These are phyloP conservation scores for Trochalopteron elliotii DNA, from an alignment of 2,113 vertebrate species.

Conservation along the genomic window DNA sequence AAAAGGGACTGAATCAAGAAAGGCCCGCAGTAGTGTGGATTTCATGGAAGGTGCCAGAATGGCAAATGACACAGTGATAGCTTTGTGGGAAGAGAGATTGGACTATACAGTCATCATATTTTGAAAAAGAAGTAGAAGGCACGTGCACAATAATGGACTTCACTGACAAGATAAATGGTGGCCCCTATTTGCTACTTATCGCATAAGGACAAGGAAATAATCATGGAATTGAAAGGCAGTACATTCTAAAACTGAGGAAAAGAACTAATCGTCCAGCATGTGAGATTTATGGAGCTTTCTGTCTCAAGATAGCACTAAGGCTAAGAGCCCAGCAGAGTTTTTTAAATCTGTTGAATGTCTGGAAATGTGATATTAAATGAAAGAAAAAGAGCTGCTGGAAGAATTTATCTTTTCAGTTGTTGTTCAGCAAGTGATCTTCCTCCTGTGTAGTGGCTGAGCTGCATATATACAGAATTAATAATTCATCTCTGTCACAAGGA, in stretches of 20 bases:
- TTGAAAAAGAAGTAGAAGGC: not conserved
- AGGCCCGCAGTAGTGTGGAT: not conserved
- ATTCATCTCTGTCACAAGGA: not conserved
- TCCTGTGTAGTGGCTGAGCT: not conserved
- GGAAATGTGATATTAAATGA: not conserved
- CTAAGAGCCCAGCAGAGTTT: not conserved
- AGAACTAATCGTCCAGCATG: not conserved
- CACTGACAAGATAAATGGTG: constrained; percentile 16
- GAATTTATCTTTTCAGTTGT: not conserved
- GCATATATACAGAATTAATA: not conserved
- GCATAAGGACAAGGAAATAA: constrained; percentile 20
- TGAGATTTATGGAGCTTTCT: not conserved
- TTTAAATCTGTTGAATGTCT: not conserved
- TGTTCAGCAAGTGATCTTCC: not conserved
- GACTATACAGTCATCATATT: not conserved
- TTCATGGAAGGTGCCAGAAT: not conserved
- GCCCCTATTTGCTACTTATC: constrained; percentile 10
- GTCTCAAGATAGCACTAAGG: not conserved
- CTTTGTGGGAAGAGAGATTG: not conserved
- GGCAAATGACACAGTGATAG: not conserved
- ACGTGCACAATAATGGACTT: not conserved
- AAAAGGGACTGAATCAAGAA: not conserved
- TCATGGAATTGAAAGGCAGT: not conserved
- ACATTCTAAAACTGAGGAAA: not conserved
- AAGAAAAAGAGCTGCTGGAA: not conserved